Conservation (phyloP, 2,888 invertebrate species). For the Ferdinandea cuprea region DNA sequence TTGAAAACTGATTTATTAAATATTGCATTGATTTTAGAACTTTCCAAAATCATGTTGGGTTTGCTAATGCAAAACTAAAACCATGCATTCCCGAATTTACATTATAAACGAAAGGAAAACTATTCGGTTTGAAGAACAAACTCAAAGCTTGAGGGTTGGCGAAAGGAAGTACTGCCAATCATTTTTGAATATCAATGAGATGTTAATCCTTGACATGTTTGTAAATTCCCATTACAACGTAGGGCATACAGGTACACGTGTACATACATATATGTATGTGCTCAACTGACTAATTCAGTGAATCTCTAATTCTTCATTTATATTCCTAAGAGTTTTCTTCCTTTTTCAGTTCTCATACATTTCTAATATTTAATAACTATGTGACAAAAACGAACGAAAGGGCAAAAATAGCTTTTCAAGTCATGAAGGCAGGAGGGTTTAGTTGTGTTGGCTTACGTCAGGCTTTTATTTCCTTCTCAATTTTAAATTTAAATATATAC, state of each 20-base stretch:
- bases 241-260: constrained; percentile 41
- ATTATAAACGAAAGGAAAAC: not conserved
- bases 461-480: not conserved
- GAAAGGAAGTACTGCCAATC: constrained; percentile 23
- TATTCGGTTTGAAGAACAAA: constrained; percentile 2
- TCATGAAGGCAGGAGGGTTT: constrained; percentile 10
- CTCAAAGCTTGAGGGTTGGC: not conserved
- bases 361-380: constrained; percentile 45
- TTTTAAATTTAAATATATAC: not conserved
- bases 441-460: constrained; percentile 9
- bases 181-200: constrained; percentile 61
- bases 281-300: not conserved
- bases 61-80: too few relatives aligned
- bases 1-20: too few relatives aligned
- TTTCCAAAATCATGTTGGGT: too few relatives aligned
- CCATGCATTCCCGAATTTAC: not conserved
- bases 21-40: too few relatives aligned
- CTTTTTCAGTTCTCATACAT: constrained; percentile 4
- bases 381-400: constrained; percentile 30
- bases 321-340: constrained; percentile 46
- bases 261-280: not conserved
- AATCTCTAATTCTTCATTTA: constrained; percentile 59
- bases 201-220: constrained; percentile 50
- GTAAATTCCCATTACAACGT: constrained; percentile 45
- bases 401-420: constrained; percentile 33